Evolutionary conservation across 2,888 invertebrate species (phyloP).

Genomic region (Melanostoma mellinum): DNA sequence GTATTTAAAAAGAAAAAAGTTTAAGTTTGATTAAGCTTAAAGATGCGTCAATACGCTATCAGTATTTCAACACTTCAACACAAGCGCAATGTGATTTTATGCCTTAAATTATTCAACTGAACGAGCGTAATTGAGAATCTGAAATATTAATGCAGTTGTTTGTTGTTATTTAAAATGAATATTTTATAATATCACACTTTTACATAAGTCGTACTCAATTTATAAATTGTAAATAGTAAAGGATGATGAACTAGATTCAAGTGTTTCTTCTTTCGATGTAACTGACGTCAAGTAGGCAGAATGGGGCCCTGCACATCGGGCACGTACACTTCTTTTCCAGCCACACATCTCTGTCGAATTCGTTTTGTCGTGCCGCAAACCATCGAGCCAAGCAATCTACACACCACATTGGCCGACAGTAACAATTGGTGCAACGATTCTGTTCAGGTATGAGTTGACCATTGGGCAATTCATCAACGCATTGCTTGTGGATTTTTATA

Average conservation of each 20-base stretch:
- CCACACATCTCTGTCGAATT: constrained; percentile 88
- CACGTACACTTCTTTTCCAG: constrained; percentile 92
- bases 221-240: constrained; percentile 50
- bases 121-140: constrained; percentile 25
- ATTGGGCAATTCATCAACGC: constrained; percentile 83
- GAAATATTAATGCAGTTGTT: constrained; percentile 17
- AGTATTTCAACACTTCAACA: constrained; percentile 41
- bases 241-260: constrained; percentile 32
- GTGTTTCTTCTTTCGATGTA: constrained; percentile 76
- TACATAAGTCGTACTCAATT: constrained; percentile 59
- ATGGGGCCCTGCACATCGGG: constrained; percentile 92
- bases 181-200: constrained; percentile 64
- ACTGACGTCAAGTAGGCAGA: constrained; percentile 93
- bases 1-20: background rate
- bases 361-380: constrained; percentile 93
- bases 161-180: constrained; percentile 29
- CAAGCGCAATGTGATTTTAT: constrained; percentile 58
- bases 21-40: constrained; percentile 10
- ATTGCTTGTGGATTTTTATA: constrained; percentile 90
- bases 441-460: constrained; percentile 79
- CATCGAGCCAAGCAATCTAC: constrained; percentile 91
- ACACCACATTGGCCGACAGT: constrained; percentile 95
- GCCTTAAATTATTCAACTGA: constrained; percentile 26
- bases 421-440: constrained; percentile 83
- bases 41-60: constrained; percentile 26